Evolutionary conservation across 2,113 vertebrate species (phyloP).

Genomic region (Cyanocitta stelleri): DNA sequence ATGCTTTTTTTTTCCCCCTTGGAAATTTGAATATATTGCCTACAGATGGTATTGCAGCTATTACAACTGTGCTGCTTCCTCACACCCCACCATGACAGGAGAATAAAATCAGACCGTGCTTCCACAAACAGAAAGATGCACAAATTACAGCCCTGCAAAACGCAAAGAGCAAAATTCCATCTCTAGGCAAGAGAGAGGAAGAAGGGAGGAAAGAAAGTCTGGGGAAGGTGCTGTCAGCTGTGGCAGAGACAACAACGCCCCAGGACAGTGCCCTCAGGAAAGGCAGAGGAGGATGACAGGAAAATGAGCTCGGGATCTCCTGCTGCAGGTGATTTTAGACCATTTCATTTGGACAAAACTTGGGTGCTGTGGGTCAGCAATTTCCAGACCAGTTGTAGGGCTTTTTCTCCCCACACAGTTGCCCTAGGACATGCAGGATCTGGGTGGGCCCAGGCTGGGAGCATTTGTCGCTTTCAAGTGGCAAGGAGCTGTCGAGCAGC

Average conservation of each 20-base stretch:
- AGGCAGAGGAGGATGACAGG: neutral
- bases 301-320: too few species aligned
- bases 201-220: too few species aligned
- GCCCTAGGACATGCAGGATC: rapidly evolving
- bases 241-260: neutral
- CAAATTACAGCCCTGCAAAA: neutral
- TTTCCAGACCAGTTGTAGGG: too few species aligned
- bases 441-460: too few species aligned
- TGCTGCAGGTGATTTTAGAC: neutral
- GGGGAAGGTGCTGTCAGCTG: neutral
- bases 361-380: too few species aligned
- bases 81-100: neutral
- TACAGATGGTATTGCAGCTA: neutral
- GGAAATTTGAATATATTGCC: neutral
- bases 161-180: neutral
- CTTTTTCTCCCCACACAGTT: neutral
- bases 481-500: neutral
- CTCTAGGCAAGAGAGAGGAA: neutral
- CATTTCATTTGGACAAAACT: neutral
- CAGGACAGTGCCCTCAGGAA: neutral
- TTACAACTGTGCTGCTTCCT: neutral
- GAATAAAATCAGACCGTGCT: neutral
- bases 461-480: too few species aligned
- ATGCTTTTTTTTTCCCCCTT: too few species aligned
- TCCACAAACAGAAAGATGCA: too few species aligned